These are phyloP conservation scores for Micropterix aruncella DNA, from an alignment of 2,888 invertebrate genomes.

Conservation along the genomic window DNA sequence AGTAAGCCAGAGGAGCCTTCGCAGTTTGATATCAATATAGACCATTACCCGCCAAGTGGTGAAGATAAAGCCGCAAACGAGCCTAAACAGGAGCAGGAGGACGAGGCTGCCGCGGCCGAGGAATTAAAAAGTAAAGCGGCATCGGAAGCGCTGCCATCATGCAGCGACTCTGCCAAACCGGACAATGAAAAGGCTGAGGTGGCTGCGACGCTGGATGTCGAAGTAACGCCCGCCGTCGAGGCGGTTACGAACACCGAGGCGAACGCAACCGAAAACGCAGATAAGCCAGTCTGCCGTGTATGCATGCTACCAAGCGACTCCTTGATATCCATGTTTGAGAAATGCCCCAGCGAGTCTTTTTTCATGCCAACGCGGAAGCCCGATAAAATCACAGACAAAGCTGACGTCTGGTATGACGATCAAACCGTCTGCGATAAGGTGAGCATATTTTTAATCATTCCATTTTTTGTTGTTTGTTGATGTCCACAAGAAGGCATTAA, in stretches of 20 bases:
- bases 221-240: not conserved
- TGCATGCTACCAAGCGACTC: constrained; percentile 9
- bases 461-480: too few species aligned
- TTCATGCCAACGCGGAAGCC: not conserved
- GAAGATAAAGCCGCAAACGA: not conserved
- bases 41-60: not conserved
- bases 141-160: not conserved
- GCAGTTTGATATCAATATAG: not conserved
- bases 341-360: not conserved
- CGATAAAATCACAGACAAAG: not conserved
- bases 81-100: not conserved
- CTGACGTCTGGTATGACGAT: constrained; percentile 7
- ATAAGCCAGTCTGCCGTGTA: constrained; percentile 9
- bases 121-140: not conserved
- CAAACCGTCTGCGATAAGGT: constrained; percentile 21
- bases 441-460: too few species aligned
- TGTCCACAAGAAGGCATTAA: too few species aligned
- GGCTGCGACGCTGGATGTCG: not conserved
- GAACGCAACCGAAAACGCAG: not conserved
- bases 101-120: not conserved
- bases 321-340: constrained; percentile 11
- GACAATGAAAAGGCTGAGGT: not conserved
- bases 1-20: not conserved
- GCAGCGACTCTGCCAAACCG: not conserved
- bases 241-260: not conserved